Conservation (phyloP, 2,113 vertebrate genomes). For the Otus sunia region DNA sequence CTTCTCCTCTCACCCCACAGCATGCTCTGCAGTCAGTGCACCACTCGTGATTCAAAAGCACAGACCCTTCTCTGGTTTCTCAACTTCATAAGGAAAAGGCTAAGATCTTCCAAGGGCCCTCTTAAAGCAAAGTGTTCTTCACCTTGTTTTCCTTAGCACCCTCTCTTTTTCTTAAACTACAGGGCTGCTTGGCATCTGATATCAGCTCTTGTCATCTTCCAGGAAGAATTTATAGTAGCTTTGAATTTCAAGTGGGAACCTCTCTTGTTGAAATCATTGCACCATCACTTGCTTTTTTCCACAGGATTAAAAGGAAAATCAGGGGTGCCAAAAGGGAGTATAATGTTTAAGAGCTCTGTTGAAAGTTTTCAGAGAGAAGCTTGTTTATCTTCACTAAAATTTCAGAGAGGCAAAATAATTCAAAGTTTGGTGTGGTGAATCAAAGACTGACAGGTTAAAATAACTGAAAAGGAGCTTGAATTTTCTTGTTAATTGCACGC, state of each 20-base stretch:
- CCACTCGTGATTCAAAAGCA: fast-evolving
- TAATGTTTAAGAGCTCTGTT: background rate
- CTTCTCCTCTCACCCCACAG: background rate
- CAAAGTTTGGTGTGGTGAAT: background rate
- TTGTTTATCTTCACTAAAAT: background rate
- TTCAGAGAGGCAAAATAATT: background rate
- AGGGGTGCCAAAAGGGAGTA: background rate
- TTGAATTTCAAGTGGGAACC: background rate
- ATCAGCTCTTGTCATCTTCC: background rate
- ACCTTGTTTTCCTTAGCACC: background rate
- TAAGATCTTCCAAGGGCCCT: background rate
- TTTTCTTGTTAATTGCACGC: constrained; percentile 24
- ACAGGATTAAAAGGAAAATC: background rate
- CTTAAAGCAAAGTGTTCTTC: background rate
- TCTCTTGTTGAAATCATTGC: background rate
- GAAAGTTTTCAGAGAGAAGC: background rate
- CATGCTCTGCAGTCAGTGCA: background rate
- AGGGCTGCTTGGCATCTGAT: background rate
- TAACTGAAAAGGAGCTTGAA: background rate
- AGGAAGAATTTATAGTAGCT: background rate
- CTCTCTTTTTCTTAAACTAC: background rate
- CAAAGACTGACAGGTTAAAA: background rate
- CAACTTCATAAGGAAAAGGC: background rate
- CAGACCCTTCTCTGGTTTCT: background rate
- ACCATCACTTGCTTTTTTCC: background rate